Base-by-base conservation (phyloP, 2,797 vertebrate genomes). In the Eospalax fontanierii region DNA sequence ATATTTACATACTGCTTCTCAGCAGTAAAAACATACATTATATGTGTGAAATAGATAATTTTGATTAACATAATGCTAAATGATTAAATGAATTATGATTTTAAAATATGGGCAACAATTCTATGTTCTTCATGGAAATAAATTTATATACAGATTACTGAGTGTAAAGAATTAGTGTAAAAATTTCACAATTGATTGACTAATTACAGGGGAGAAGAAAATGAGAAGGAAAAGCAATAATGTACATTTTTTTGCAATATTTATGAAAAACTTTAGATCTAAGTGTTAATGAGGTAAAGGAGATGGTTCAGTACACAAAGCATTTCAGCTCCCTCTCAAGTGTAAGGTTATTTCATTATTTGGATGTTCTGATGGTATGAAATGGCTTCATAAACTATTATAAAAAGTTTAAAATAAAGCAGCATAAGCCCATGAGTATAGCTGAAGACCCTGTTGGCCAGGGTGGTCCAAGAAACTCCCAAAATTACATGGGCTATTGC, bases 181-280 rank as follows among this genome's bases (percentile, higher is more conserved):
- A 43, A 61, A 38, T 4, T 61, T 76, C 9, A 50, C 16, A 73
- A 54, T 43, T 1, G 50, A 40, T 2, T 46, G 33, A 57, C 40
- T 57, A 38, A 65, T 43, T 73, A 63, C 12, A 94, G 22, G 15
- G 33, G 65, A 26, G 8, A 70, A 68, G 40, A 38, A 14, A 71
- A 7, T 18, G 21, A 50, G 14, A 12, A 59, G 15, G 30, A 35
- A 50, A 94, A 81, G 71, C 11, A 7, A 83, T 18, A 68, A 61
- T 21, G 70, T 19, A 35, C 50, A 1, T 70, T 63, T 81, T n/a
- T 84, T n/a, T 92, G 6, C 43, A 81, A 21, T 65, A 78, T 26
- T 90, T 33, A 65, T 82, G n/a, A 10, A 91, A 87, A 92, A 8
- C 18, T 90, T 59, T 76, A 70, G 35, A 66, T 80, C 35, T 75